Conservation (phyloP, 2,888 invertebrate species). For the Tinea trinotella region DNA sequence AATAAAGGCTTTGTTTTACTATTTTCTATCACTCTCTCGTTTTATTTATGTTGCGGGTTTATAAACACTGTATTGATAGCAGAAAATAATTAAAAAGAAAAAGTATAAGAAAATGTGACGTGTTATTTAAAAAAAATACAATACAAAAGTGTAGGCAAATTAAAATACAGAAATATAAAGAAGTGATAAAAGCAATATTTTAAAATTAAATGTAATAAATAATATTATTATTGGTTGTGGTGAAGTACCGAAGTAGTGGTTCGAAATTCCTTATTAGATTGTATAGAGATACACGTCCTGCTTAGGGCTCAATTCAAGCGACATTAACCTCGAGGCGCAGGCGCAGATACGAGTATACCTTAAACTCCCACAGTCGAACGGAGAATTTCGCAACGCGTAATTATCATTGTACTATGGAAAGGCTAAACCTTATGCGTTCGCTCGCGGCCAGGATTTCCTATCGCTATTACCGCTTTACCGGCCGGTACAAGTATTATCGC, state of each 20-base stretch:
- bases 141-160: too few relatives aligned
- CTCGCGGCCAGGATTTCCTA: constrained; percentile 42
- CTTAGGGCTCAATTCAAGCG: constrained; percentile 28
- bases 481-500: constrained; percentile 16
- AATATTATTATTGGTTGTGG: too few relatives aligned
- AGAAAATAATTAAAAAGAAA: too few relatives aligned
- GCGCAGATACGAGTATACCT: constrained; percentile 24
- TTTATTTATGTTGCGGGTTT: too few relatives aligned
- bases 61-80: too few relatives aligned
- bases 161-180: too few relatives aligned
- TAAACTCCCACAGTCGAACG: constrained; percentile 32
- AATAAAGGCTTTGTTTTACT: too few relatives aligned
- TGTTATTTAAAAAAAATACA: too few relatives aligned
- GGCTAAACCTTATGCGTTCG: constrained; percentile 37
- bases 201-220: too few relatives aligned
- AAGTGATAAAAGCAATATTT: too few relatives aligned
- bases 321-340: constrained; percentile 38
- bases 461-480: constrained; percentile 30
- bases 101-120: too few relatives aligned
- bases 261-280: constrained; percentile 8
- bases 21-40: too few relatives aligned
- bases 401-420: constrained; percentile 57
- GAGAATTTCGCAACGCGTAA: constrained; percentile 44
- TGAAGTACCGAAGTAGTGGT: neutral
- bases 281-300: constrained; percentile 12